These are phyloP conservation scores for Anguilla anguilla DNA, from an alignment of 2,797 vertebrate genomes.

Conservation along the genomic window DNA sequence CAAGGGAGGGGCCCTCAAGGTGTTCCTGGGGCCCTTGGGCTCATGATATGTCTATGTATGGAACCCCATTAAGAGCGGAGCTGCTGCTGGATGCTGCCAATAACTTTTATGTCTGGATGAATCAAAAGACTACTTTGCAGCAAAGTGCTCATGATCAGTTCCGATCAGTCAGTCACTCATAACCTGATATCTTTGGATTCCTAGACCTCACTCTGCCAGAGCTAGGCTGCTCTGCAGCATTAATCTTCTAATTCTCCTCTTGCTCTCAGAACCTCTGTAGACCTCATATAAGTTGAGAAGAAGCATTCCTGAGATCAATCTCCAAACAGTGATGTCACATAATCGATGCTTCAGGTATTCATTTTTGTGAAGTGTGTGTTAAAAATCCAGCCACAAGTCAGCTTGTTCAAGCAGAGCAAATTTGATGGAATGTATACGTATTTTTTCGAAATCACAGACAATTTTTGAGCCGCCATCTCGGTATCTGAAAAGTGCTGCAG, in stretches of 20 bases:
- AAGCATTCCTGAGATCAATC: background rate
- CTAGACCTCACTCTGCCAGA: background rate
- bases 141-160: background rate
- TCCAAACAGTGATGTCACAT: background rate
- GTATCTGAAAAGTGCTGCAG: background rate
- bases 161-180: background rate
- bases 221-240: background rate
- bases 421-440: conserved; percentile 11
- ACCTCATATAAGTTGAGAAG: background rate
- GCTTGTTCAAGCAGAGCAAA: background rate
- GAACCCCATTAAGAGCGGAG: background rate
- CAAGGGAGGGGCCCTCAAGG: too few relatives aligned
- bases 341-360: background rate
- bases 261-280: background rate
- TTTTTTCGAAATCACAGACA: background rate
- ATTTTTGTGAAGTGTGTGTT: background rate
- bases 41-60: background rate
- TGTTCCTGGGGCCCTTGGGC: too few relatives aligned
- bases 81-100: background rate
- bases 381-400: background rate
- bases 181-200: background rate
- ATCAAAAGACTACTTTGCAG: background rate
- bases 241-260: background rate
- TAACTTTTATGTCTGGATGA: background rate
- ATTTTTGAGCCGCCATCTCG: background rate